Evolutionary conservation across 1,140 invertebrate species (phyloP).

Genomic region (Gryon sp.): DNA sequence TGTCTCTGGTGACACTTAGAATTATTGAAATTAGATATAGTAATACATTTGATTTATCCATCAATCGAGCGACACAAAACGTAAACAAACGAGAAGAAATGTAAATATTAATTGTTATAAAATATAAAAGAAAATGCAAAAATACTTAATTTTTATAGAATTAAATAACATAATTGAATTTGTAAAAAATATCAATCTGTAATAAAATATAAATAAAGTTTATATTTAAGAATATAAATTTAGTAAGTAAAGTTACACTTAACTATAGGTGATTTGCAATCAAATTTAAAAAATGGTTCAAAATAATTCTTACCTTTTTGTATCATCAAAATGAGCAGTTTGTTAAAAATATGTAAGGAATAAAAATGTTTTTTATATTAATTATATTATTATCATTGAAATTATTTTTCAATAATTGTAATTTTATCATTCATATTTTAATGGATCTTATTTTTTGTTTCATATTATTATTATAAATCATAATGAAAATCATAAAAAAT

Average conservation of each 20-base stretch:
- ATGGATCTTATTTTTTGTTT: too few species aligned
- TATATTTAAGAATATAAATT: too few species aligned
- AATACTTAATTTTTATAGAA: background rate
- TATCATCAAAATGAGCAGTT: constrained; percentile 20
- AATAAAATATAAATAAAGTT: too few species aligned
- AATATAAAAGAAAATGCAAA: constrained; percentile 7
- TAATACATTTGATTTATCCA: constrained; percentile 9
- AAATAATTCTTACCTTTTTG: constrained; percentile 42
- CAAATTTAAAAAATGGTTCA: constrained; percentile 15
- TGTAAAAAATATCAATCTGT: too few species aligned
- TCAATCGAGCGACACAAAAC: constrained; percentile 64
- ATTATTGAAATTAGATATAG: constrained; percentile 43
- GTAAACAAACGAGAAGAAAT: constrained; percentile 62
- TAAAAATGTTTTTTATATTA: too few species aligned
- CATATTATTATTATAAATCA: too few species aligned
- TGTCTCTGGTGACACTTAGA: constrained; percentile 52
- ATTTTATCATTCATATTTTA: too few species aligned
- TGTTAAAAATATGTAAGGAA: background rate
- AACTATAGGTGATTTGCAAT: too few species aligned
- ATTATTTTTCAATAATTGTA: too few species aligned
- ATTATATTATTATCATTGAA: too few species aligned
- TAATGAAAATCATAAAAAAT: too few species aligned
- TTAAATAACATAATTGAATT: background rate
- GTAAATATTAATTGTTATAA: constrained; percentile 13
- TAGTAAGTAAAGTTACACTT: too few species aligned